These are phyloP conservation scores for Lordiphosa clarofinis DNA, from an alignment of 1,140 invertebrate genomes.

Conservation along the genomic window DNA sequence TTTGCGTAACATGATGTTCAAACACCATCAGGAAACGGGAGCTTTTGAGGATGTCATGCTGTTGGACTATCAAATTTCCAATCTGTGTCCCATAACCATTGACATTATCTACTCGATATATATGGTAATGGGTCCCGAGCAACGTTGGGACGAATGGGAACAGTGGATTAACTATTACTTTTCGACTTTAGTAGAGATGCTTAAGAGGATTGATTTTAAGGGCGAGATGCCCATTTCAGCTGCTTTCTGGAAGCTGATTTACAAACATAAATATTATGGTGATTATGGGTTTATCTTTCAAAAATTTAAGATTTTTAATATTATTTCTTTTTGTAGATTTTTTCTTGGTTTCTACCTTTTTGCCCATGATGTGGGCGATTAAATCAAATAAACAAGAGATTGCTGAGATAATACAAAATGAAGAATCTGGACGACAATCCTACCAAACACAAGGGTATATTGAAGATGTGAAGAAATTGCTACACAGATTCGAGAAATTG, in stretches of 20 bases:
- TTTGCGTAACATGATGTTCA: conserved; percentile 60
- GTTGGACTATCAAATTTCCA: conserved; percentile 52
- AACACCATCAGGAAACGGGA: conserved; percentile 18
- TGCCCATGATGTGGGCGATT: conserved; percentile 25
- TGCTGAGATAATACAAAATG: conserved; percentile 7
- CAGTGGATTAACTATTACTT: conserved; percentile 44
- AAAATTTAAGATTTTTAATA: too few species aligned
- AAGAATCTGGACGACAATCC: conserved; percentile 15
- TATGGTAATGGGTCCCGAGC: conserved; percentile 40
- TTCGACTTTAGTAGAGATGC: conserved; percentile 26
- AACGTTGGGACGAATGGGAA: conserved; percentile 31
- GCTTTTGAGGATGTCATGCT: conserved; percentile 45
- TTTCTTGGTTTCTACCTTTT: conserved; percentile 25
- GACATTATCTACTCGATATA: conserved; percentile 52
- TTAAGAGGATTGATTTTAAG: conserved; percentile 44
- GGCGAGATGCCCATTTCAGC: conserved; percentile 32
- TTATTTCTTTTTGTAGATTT: conserved; percentile 28
- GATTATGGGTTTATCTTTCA: background rate
- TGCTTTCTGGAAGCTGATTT: conserved; percentile 33
- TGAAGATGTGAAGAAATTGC: conserved; percentile 25
- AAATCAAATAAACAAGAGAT: conserved; percentile 7
- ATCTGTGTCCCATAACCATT: conserved; percentile 27
- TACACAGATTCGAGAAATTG: conserved; percentile 37
- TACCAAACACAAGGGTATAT: conserved; percentile 20
- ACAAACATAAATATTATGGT: conserved; percentile 30